Conservation (phyloP, 2,797 vertebrate genomes). For the Hylomyscus alleni region DNA sequence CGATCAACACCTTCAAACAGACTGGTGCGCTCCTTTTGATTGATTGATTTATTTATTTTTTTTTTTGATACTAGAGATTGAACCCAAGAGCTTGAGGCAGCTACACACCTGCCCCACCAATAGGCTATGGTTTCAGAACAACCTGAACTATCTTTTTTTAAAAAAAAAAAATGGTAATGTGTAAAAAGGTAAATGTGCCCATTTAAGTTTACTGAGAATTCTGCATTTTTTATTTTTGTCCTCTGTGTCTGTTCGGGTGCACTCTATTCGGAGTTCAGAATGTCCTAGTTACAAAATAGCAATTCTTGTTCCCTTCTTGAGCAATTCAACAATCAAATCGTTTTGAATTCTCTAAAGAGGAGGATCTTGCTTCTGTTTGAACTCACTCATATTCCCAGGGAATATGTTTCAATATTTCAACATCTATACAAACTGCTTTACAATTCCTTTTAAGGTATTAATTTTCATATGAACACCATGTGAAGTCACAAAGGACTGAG, state of each 20-base stretch:
- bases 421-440: slow-evolving; percentile 78
- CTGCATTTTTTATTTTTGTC: slow-evolving; percentile 52
- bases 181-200: background rate
- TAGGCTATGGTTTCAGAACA: background rate
- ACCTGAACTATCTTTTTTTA: background rate
- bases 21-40: background rate
- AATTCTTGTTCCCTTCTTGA: slow-evolving; percentile 69
- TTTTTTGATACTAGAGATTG: background rate
- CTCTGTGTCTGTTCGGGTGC: slow-evolving; percentile 59
- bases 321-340: slow-evolving; percentile 76
- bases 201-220: slow-evolving; percentile 55
- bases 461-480: slow-evolving; percentile 67
- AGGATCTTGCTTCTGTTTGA: slow-evolving; percentile 81
- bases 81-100: background rate
- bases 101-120: background rate
- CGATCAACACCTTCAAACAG: background rate
- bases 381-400: slow-evolving; percentile 77
- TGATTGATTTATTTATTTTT: background rate
- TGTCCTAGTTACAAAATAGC: slow-evolving; percentile 76
- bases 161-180: too few species aligned
- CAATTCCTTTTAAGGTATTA: slow-evolving; percentile 73
- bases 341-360: slow-evolving; percentile 78
- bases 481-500: slow-evolving; percentile 46
- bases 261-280: slow-evolving; percentile 60
- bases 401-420: slow-evolving; percentile 78